phyloP scores from a whole-genome alignment of 1,140 invertebrate genomes.

The Drosophila bifasciata region DNA sequence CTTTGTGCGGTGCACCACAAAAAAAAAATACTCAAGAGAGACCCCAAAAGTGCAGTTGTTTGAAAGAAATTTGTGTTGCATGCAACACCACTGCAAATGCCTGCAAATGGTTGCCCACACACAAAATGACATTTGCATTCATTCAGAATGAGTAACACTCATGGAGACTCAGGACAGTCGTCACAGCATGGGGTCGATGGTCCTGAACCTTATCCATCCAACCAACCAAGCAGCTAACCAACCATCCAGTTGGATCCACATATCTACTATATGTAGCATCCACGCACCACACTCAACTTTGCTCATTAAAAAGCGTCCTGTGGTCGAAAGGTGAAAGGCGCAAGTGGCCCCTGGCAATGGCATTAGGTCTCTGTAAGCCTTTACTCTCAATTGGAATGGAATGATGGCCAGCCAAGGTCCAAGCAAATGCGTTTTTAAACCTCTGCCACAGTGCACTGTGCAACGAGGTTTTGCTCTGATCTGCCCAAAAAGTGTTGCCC shows the following conservation, averaged over 20 bases:
- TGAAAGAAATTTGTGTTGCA: conserved; percentile 49
- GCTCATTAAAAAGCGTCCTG: conserved; percentile 61
- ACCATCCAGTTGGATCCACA: too few relatives aligned
- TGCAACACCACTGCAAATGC: neutral
- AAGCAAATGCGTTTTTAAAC: conserved; percentile 54
- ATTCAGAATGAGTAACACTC: conserved; percentile 34
- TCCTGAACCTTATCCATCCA: neutral
- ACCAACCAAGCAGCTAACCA: too few relatives aligned
- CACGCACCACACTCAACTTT: conserved; percentile 28
- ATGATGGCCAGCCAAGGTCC: conserved; percentile 6
- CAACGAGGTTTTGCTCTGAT: too few relatives aligned
- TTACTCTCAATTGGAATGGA: conserved; percentile 57
- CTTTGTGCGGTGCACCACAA: conserved; percentile 34
- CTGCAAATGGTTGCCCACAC: conserved; percentile 2
- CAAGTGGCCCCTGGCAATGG: conserved; percentile 46
- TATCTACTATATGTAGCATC: too few relatives aligned
- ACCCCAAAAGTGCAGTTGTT: conserved; percentile 51
- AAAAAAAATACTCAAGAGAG: conserved; percentile 54
- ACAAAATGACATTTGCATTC: conserved; percentile 56
- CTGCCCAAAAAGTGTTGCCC: neutral
- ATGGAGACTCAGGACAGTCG: conserved; percentile 19
- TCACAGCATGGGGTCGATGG: conserved; percentile 27
- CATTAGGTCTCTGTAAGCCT: conserved; percentile 48
- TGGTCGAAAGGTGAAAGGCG: conserved; percentile 40
- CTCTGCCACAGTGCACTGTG: conserved; percentile 14